Percentiles rank a stretch among this genome's conserved stretches.
phyloP scores from a whole-genome alignment of 2,797 vertebrate genomes.

The Caiman crocodilus region DNA sequence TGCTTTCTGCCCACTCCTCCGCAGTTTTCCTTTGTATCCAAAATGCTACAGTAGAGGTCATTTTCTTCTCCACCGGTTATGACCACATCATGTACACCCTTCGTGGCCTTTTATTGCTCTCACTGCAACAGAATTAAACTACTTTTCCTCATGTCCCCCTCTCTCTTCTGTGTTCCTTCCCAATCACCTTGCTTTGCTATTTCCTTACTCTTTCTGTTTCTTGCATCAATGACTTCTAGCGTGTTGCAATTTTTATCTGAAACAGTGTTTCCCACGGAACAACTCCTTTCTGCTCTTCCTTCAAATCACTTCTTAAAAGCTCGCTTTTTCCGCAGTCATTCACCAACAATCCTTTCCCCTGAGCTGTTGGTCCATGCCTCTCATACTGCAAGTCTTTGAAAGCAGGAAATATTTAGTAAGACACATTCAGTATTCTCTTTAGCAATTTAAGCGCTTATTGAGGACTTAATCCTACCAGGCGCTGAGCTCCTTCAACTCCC shows the following conservation, averaged over 20 bases:
- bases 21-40: background rate
- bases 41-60: background rate
- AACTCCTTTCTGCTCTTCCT: background rate
- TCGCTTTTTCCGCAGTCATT: background rate
- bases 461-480: background rate
- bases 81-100: background rate
- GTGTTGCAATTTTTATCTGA: background rate
- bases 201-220: background rate
- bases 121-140: background rate
- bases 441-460: background rate
- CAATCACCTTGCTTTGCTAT: background rate
- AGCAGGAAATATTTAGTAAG: background rate
- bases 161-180: background rate
- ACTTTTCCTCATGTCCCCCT: background rate
- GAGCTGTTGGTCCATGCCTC: background rate
- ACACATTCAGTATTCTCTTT: background rate
- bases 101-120: background rate
- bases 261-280: background rate
- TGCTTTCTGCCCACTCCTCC: background rate
- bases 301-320: background rate
- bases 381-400: background rate
- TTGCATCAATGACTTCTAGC: background rate
- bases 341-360: background rate
- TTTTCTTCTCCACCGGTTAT: background rate
- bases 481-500: background rate